Percentiles rank a stretch among this genome's conserved stretches.
phyloP scores from a whole-genome alignment of 1,140 invertebrate genomes.

The Megathymus violae region DNA sequence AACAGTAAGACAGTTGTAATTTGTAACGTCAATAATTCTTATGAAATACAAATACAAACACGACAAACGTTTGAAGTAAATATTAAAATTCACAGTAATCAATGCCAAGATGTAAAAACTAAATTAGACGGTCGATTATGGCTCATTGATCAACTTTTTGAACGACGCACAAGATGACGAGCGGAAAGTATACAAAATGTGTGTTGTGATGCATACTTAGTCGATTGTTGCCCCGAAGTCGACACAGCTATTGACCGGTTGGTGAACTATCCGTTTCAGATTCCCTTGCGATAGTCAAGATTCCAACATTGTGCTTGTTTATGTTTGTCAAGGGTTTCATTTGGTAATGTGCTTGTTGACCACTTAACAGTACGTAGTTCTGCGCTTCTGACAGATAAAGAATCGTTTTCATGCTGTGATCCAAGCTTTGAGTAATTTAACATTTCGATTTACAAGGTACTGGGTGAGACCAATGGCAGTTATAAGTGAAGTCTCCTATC shows the following conservation, averaged over 20 bases:
- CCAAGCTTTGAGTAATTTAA: no score
- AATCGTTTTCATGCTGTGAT: no score
- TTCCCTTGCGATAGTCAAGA: constrained; percentile 7
- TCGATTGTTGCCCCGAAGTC: constrained; percentile 11
- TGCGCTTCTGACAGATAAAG: no score
- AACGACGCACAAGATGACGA: constrained; percentile 20
- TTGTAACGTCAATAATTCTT: no score
- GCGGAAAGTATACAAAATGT: constrained; percentile 13
- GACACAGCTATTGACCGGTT: constrained; percentile 12
- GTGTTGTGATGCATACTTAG: constrained; percentile 11
- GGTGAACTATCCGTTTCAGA: constrained; percentile 8
- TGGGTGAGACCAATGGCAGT: no score
- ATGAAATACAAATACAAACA: no score
- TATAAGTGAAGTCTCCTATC: no score
- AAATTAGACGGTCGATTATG: background rate
- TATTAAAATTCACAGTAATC: background rate
- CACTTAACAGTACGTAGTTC: no score
- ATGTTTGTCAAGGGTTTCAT: no score
- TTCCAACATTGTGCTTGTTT: background rate
- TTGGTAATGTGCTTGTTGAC: no score
- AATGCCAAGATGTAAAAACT: background rate
- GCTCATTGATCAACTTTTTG: constrained; percentile 4
- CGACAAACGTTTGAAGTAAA: background rate
- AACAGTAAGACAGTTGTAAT: no score
- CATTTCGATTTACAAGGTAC: no score